phyloP scores from a whole-genome alignment of 1,140 invertebrate genomes.

The Pectinophora gossypiella region DNA sequence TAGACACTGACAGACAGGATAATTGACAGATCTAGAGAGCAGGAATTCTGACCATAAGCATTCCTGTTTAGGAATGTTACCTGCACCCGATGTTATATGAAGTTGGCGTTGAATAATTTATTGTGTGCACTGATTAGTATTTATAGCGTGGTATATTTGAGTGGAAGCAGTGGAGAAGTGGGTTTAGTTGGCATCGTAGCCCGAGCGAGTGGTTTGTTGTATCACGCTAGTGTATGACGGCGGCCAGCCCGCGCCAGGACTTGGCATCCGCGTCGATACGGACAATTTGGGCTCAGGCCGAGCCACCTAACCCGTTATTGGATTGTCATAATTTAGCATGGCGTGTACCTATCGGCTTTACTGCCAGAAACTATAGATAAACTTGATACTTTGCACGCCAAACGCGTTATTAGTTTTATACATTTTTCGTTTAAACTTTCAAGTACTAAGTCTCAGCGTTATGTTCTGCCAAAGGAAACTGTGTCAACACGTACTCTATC shows the following conservation, averaged over 20 bases:
- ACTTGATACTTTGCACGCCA: conserved; percentile 27
- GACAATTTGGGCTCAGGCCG: conserved; percentile 54
- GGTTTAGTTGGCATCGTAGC: background rate
- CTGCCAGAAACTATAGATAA: conserved; percentile 28
- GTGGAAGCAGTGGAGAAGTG: background rate
- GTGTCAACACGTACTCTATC: too few species aligned
- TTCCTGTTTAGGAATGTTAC: too few species aligned
- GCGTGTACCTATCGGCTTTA: conserved; percentile 40
- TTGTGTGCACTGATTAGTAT: too few species aligned
- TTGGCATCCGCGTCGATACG: conserved; percentile 50
- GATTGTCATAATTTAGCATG: conserved; percentile 62
- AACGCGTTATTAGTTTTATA: conserved; percentile 17
- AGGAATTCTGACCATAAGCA: too few species aligned
- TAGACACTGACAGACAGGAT: too few species aligned
- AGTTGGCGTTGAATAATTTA: too few species aligned
- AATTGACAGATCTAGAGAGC: too few species aligned
- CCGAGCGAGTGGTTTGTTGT: background rate
- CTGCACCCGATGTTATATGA: too few species aligned
- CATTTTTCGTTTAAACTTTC: too few species aligned
- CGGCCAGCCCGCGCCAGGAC: conserved; percentile 33
- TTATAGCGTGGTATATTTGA: too few species aligned
- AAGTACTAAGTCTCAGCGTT: too few species aligned
- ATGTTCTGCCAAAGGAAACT: too few species aligned
- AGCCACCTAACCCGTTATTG: conserved; percentile 56
- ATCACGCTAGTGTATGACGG: background rate